Evolutionary conservation across 2,113 vertebrate genomes (phyloP).

Genomic region (Anser brachyrhynchus): DNA sequence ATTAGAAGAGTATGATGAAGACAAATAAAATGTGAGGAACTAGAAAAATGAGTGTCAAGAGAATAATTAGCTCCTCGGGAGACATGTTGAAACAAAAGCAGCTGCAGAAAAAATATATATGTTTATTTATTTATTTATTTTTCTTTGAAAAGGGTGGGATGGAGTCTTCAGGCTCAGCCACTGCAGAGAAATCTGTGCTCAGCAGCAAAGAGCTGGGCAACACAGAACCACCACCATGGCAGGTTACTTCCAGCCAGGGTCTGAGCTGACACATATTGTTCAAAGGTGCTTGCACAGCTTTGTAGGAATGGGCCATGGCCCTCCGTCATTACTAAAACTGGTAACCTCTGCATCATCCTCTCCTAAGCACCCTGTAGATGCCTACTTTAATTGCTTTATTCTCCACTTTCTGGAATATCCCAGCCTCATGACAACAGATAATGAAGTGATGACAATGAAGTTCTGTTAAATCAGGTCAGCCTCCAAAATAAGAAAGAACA

Average conservation of each 20-base stretch:
- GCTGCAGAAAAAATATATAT: not conserved
- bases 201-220: not conserved
- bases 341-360: not conserved
- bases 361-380: fast-evolving
- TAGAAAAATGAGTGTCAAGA: not conserved
- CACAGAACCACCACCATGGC: fast-evolving
- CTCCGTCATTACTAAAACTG: not conserved
- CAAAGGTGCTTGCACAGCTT: not conserved
- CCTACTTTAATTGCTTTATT: not conserved
- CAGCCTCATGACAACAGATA: not conserved
- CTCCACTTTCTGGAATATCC: not conserved
- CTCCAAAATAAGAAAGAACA: not conserved
- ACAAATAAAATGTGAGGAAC: not conserved
- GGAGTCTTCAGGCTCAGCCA: not conserved
- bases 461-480: not conserved
- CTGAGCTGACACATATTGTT: not conserved
- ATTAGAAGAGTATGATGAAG: not conserved
- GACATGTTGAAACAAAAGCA: not conserved
- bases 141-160: fast-evolving
- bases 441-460: not conserved
- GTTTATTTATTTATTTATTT: not conserved
- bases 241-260: fast-evolving
- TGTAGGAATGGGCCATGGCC: fast-evolving
- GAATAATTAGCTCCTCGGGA: fast-evolving
- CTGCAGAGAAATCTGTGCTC: not conserved